Evolutionary conservation across 2,797 vertebrate species (phyloP), one percentile per base, ranked within the genome.

Genomic region (Parauchenoglanis ngamensis): DNA sequence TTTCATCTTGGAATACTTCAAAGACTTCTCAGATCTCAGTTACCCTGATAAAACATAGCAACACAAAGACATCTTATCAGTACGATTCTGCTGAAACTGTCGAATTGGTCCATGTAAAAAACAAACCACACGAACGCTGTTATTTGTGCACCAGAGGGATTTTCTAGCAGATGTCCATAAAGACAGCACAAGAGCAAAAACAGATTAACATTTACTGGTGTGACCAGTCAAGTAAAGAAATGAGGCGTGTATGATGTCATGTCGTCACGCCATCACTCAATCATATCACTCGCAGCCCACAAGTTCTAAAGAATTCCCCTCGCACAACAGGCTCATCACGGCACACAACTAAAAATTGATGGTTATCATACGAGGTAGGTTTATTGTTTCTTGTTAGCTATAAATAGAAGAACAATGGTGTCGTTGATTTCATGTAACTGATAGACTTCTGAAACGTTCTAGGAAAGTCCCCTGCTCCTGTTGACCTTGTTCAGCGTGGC

Each of bases 141-240:
- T 57, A 56, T n/a, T 63, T 15, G 44, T 83, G 23, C 3, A 7
- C 7, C 49, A 5, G 19, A 40, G 25, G 13, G 84, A 54, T 76
- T 75, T 70, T 44, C n/a, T n/a, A 23, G 4, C 23, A 19, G 72
- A 70, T 49, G 81, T 77, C 35, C 65, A 44, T 57, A 81, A 84
- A 68, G 57, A 68, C 59, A 59, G 40, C 3, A 17, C 56, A 1
- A 44, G 78, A 91, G 88, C 91, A 92, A 89, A 93, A 87, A 83
- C 91, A 85, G 92, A 93, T 93, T 93, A 91, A 91, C 89, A 90
- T 93, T 92, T 87, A 90, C 3, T 44, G 57, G 40, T 84, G 75
- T 21, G 72, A 72, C 21, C 4, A 68, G 83, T 92, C 89, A 90
- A 88, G 89, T 70, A 85, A 90, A 92, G 90, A 83, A 91, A 92